These are phyloP conservation scores for Ophiodon elongatus DNA, from an alignment of 2,113 vertebrate genomes.

Conservation along the genomic window DNA sequence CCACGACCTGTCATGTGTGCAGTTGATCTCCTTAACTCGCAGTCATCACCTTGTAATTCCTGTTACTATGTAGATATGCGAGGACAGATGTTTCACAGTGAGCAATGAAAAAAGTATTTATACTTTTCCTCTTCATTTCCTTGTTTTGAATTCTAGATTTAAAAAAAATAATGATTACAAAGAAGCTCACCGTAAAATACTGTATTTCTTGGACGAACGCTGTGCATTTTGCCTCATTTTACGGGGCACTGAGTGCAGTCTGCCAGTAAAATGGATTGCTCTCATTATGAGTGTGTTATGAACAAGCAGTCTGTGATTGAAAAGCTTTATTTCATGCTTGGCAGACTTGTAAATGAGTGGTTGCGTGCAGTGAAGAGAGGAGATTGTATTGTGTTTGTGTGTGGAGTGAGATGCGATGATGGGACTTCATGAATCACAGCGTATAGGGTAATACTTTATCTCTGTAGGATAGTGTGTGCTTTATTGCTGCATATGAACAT, in stretches of 20 bases:
- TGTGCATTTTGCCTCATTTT: slow-evolving; percentile 45
- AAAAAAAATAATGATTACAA: not conserved
- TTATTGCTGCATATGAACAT: slow-evolving; percentile 38
- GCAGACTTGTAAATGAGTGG: slow-evolving; percentile 73
- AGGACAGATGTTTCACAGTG: not conserved
- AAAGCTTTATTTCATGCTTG: slow-evolving; percentile 78
- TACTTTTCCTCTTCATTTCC: not conserved
- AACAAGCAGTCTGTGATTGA: slow-evolving; percentile 75
- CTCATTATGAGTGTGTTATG: slow-evolving; percentile 67
- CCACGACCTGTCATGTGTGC: slow-evolving; percentile 18
- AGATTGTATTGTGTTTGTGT: slow-evolving; percentile 44
- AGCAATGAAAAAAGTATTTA: not conserved
- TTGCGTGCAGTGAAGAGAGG: slow-evolving; percentile 53
- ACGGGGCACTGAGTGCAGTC: slow-evolving; percentile 31
- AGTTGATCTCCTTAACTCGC: not conserved
- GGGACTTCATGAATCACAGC: slow-evolving; percentile 62
- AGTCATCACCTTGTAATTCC: slow-evolving; percentile 16
- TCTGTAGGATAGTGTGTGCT: slow-evolving; percentile 16
- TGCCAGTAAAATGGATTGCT: slow-evolving; percentile 71
- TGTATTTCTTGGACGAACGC: slow-evolving; percentile 6
- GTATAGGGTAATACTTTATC: slow-evolving; percentile 37
- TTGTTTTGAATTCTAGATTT: slow-evolving; percentile 7
- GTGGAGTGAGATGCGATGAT: slow-evolving; percentile 28
- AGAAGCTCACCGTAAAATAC: not conserved
- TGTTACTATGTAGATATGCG: not conserved